These are phyloP conservation scores for Drosophila pandora DNA, from an alignment of 1,140 invertebrate genomes.

Conservation along the genomic window DNA sequence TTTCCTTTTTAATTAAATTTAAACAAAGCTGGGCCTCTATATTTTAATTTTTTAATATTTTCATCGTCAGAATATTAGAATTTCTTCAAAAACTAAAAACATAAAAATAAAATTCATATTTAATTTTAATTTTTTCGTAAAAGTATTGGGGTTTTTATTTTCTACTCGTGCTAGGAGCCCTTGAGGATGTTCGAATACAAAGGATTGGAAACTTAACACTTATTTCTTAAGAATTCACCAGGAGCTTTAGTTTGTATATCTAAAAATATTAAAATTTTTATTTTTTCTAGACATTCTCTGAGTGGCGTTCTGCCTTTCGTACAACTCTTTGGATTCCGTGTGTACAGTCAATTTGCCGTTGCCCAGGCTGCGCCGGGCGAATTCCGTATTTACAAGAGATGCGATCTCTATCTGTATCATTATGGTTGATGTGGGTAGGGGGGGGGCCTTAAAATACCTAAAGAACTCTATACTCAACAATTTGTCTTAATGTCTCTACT, in stretches of 20 bases:
- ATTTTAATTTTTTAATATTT: neutral
- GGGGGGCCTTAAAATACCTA: slow-evolving; percentile 61
- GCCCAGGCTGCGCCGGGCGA: slow-evolving; percentile 21
- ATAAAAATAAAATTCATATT: neutral
- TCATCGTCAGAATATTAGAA: neutral
- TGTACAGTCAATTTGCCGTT: slow-evolving; percentile 61
- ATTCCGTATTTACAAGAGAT: slow-evolving; percentile 61
- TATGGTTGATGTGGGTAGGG: slow-evolving; percentile 16
- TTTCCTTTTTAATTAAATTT: neutral
- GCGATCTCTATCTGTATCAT: slow-evolving; percentile 4
- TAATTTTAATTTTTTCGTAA: slow-evolving; percentile 10
- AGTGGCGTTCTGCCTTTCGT: slow-evolving; percentile 27
- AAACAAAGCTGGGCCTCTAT: neutral
- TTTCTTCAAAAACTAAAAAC: neutral
- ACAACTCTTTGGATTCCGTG: slow-evolving; percentile 50
- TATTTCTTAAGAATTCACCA: slow-evolving; percentile 32
- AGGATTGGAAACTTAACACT: slow-evolving; percentile 29
- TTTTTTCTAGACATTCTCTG: slow-evolving; percentile 43
- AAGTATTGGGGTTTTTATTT: slow-evolving; percentile 35
- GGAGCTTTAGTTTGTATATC: slow-evolving; percentile 13
- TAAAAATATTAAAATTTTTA: slow-evolving; percentile 27
- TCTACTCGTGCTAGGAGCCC: slow-evolving; percentile 11
- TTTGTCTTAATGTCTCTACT: slow-evolving; percentile 71
- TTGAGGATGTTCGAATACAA: slow-evolving; percentile 2
- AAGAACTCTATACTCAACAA: slow-evolving; percentile 72